Evolutionary conservation across 2,888 invertebrate genomes (phyloP).

Genomic region (Pristionchus entomophagus): DNA sequence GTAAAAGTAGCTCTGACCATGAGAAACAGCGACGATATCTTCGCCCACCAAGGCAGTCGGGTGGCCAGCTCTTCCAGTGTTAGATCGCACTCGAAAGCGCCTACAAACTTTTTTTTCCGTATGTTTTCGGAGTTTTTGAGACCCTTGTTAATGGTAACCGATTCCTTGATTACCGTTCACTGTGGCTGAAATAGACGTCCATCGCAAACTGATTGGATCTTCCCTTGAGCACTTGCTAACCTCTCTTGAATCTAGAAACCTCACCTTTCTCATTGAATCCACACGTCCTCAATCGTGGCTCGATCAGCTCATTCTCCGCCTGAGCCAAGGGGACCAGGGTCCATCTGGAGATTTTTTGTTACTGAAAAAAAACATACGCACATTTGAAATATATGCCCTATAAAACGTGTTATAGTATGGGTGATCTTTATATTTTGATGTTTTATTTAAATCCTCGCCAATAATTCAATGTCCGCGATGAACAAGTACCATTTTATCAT

Average conservation of each 20-base stretch:
- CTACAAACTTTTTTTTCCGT: conserved; percentile 31
- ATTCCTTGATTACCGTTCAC: no score
- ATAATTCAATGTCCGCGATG: no score
- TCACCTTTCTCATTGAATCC: conserved; percentile 64
- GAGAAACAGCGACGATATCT: conserved; percentile 28
- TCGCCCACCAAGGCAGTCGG: conserved; percentile 50
- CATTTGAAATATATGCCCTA: background rate
- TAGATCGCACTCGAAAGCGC: conserved; percentile 65
- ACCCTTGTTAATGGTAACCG: no score
- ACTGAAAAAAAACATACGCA: background rate
- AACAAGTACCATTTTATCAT: no score
- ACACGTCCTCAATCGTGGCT: conserved; percentile 63
- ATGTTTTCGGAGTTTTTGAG: no score
- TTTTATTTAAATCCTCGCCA: no score
- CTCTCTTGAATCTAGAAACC: background rate
- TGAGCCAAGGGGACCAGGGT: conserved; percentile 63
- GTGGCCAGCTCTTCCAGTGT: conserved; percentile 55
- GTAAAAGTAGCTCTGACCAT: background rate
- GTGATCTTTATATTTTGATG: no score
- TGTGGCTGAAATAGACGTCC: background rate
- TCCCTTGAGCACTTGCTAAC: background rate
- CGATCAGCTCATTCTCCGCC: conserved; percentile 65
- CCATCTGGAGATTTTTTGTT: conserved; percentile 58
- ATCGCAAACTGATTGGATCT: no score
- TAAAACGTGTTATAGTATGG: no score